Evolutionary conservation across 2,797 vertebrate species (phyloP), one percentile per base, ranked within the genome.

Genomic region (Neomorphus geoffroyi): DNA sequence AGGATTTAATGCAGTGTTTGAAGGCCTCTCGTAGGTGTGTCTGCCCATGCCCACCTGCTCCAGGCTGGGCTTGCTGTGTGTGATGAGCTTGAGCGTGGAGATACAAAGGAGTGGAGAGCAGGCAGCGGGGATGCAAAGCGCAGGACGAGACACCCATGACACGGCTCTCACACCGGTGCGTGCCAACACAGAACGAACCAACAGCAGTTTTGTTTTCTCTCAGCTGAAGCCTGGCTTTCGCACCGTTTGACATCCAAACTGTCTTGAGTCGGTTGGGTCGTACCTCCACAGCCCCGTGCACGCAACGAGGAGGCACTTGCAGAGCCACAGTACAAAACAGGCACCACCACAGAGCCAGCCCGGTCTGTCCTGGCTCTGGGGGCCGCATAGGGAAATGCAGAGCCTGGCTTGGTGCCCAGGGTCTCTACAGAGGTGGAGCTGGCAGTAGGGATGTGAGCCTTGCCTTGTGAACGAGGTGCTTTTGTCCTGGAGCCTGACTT

Each of bases 211-310:
- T 88, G 64, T 71, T 37, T 66, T 46, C 35, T 51, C 67, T 79
- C 78, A 83, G 35, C 35, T 54, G 62, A 28, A 86, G 75, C 41
- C 33, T 53, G 32, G 16, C 30, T 71, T 66, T 50, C 62, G 65
- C 41, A 66, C 43, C 0, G 2, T 33, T 64, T 57, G 79, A 41
- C 78, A 80, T 74, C 78, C 62, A 73, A 60, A 10, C 51, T 1
- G 6, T 24, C n/a, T 17, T 1, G 1, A 24, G 41, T 28, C 1
- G 1, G 35, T 13, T 22, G 66, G 7, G 53, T 2, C 50, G 56
- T 16, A 6, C 14, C 75, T 61, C 77, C 57, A 9, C 41, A 74
- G 39, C 70, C 45, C 58, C 53, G 5, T 1, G 15, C 62, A 22
- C 9, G 67, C 50, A 54, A 6, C 10, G 53, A 61, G 32, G 51